Percentiles rank a stretch among this genome's conserved stretches.
phyloP scores from a whole-genome alignment of 2,888 invertebrate species.

The Ormia ochracea region DNA sequence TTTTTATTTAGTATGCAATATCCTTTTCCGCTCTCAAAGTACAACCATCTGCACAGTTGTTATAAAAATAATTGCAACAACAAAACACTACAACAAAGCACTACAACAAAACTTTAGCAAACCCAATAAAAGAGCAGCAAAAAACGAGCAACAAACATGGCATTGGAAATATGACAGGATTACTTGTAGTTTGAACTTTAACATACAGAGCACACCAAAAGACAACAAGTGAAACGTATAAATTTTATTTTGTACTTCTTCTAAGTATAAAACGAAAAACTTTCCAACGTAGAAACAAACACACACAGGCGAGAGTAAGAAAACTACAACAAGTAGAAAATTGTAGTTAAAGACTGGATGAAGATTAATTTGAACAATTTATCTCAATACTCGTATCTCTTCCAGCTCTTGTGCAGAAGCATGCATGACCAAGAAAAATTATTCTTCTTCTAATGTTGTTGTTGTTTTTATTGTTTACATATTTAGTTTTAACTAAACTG shows the following conservation, averaged over 20 bases:
- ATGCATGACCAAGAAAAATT: background rate
- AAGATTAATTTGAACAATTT: conserved; percentile 60
- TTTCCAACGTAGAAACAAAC: background rate
- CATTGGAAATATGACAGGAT: conserved; percentile 59
- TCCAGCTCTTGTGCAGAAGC: background rate
- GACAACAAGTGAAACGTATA: conserved; percentile 2
- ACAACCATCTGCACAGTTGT: background rate
- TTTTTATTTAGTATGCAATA: conserved; percentile 60
- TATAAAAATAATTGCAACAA: background rate
- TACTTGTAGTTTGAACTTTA: conserved; percentile 54
- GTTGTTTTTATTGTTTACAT: background rate
- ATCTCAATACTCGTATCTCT: conserved; percentile 57
- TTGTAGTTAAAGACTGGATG: conserved; percentile 35
- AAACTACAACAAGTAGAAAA: background rate
- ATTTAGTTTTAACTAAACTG: conserved; percentile 20
- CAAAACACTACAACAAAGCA: background rate
- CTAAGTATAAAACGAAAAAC: background rate
- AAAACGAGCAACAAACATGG: conserved; percentile 30
- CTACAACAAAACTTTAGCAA: background rate
- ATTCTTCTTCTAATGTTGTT: conserved; percentile 2
- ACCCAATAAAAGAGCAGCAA: background rate
- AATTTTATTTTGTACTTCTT: background rate
- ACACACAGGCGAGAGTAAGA: background rate
- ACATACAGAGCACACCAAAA: background rate
- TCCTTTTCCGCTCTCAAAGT: conserved; percentile 53